Base-by-base conservation (phyloP, 2,797 vertebrate species). In the Halcyon chelicuti region DNA sequence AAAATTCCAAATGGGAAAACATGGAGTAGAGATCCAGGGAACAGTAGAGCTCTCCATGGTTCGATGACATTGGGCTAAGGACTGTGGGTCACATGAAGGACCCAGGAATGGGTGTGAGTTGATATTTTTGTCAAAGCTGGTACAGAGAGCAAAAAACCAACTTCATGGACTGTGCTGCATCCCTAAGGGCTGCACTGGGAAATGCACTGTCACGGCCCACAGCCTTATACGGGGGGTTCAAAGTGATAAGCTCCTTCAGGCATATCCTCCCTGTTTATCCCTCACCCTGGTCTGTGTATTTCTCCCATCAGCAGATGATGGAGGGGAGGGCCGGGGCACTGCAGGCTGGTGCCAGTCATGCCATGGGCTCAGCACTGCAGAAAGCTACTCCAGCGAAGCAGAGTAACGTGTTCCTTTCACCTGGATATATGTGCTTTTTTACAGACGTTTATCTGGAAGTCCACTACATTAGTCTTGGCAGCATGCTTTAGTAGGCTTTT, bases 211-310 rank as follows among this genome's bases (percentile, higher is more conserved):
- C 29, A 46, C 0, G 1, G 31, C 23, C 66, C 17, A 39, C 9
- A 46, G 9, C 17, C 8, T 73, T 40, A 37, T 14, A 37, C 1
- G 2, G 15, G 12, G 14, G 13, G 52, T 91, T 83, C 71, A 82
- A 71, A 85, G 35, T 0, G 0, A 29, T 0, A 0, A 85, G 26
- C 6, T 83, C 40, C 25, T 83, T 58, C 17, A 2, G 83, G 29
- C 8, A 52, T 12, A 73, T 20, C 51, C 6, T 79, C 25, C 17
- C 16, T 44, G 14, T 18, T 52, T 52, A 35, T n/a, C 40, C 31
- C 63, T 71, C 52, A 23, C 17, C 28, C 19, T n/a, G 8, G 23
- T 26, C 61, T 65, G 5, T 20, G 37, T 65, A 26, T 68, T 92
- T 60, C 49, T 87, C n/a, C 26, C 8, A 20, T 37, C 21, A 72